phyloP scores from a whole-genome alignment of 1,140 invertebrate genomes.

The Lordiphosa collinella region DNA sequence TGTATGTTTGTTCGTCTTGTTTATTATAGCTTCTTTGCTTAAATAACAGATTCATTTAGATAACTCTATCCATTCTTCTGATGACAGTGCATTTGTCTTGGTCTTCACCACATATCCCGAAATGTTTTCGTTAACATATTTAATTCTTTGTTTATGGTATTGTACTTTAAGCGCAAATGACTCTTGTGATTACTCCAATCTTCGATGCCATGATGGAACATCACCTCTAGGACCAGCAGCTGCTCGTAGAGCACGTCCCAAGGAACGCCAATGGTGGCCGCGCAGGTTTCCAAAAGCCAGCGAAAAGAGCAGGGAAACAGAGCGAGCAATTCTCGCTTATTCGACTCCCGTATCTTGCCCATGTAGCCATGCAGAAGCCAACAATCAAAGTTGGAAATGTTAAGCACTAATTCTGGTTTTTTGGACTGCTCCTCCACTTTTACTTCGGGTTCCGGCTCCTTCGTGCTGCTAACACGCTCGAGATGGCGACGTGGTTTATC shows the following conservation, averaged over 20 bases:
- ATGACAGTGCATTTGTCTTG: not conserved
- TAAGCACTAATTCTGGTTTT: constrained; percentile 17
- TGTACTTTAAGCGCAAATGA: constrained; percentile 42
- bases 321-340: constrained; percentile 64
- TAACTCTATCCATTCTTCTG: not conserved
- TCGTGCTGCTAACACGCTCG: not conserved
- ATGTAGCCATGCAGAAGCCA: constrained; percentile 65
- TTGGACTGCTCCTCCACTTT: not conserved
- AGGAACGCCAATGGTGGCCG: constrained; percentile 79
- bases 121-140: constrained; percentile 34
- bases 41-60: constrained; percentile 4
- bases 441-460: not conserved
- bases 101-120: constrained; percentile 49
- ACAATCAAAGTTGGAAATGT: constrained; percentile 70
- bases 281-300: constrained; percentile 81
- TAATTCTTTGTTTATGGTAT: constrained; percentile 48
- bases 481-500: constrained; percentile 37
- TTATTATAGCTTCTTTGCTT: constrained; percentile 8
- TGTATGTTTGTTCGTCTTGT: not conserved
- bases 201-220: constrained; percentile 61
- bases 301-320: constrained; percentile 80
- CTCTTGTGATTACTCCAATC: constrained; percentile 39
- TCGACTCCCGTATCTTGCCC: constrained; percentile 11
- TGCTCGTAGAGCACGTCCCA: constrained; percentile 80
- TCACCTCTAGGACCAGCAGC: constrained; percentile 66